Conservation (phyloP, 2,797 vertebrate species). For the Pseudocheirus occidentalis region DNA sequence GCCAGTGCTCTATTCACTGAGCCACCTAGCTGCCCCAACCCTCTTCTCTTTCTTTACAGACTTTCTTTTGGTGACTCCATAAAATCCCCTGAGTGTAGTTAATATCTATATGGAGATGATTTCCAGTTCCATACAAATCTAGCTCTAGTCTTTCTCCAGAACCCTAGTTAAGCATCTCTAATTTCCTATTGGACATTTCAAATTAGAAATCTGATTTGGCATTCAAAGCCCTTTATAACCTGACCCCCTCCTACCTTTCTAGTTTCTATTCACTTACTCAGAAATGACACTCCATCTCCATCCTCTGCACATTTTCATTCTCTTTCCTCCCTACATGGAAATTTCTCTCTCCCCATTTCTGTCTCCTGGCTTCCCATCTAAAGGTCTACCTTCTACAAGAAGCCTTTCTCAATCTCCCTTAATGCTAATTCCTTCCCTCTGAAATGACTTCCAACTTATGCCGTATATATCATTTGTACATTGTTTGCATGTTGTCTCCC, state of each 20-base stretch:
- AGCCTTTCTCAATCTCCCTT: no score
- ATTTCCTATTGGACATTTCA: neutral
- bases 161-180: neutral
- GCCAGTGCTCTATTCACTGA: no score
- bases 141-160: neutral
- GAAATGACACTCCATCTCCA: neutral
- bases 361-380: neutral
- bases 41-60: no score
- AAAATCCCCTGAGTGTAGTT: neutral
- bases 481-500: no score
- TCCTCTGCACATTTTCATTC: neutral
- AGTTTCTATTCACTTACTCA: neutral
- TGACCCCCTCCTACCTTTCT: no score
- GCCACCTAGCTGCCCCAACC: no score
- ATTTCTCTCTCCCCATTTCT: neutral
- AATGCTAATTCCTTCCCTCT: no score
- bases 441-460: no score
- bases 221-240: neutral
- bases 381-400: neutral
- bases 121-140: neutral
- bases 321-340: neutral
- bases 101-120: neutral
- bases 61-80: neutral
- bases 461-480: no score
- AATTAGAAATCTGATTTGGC: neutral